These are phyloP conservation scores for Ornithoptera alexandrae DNA, from an alignment of 2,888 invertebrate species.

Conservation along the genomic window DNA sequence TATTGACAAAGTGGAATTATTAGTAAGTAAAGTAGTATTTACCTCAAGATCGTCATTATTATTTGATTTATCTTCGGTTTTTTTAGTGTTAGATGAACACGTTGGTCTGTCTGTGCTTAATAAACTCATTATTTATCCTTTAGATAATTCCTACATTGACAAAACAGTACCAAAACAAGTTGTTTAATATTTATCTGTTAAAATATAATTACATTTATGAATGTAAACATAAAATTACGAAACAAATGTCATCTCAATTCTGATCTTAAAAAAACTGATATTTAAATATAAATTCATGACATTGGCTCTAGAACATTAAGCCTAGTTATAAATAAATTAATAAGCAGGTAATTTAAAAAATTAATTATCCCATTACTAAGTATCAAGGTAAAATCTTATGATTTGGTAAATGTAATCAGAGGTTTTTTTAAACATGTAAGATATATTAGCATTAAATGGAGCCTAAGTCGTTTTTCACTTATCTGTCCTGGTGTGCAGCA, in stretches of 20 bases:
- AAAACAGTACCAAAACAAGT: not conserved
- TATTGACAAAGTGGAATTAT: not conserved
- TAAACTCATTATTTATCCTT: conserved; percentile 52
- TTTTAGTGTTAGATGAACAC: conserved; percentile 47
- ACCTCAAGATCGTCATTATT: conserved; percentile 68
- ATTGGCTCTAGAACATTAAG: no score
- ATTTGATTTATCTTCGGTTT: conserved; percentile 44
- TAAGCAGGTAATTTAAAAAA: no score
- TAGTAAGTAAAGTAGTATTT: conserved; percentile 25
- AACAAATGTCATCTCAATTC: not conserved
- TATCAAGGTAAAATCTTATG: no score
- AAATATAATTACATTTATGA: not conserved
- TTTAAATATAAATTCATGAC: no score
- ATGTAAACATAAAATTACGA: not conserved
- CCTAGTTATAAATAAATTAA: no score
- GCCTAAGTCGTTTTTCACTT: no score
- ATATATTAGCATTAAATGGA: no score
- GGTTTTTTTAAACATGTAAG: no score
- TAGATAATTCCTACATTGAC: conserved; percentile 7
- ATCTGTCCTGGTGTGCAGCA: not conserved
- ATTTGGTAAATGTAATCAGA: no score
- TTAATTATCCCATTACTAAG: no score
- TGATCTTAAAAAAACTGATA: not conserved
- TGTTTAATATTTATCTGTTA: not conserved
- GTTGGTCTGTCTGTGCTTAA: conserved; percentile 54